phyloP scores from a whole-genome alignment of 2,113 vertebrate genomes.

The Entomyzon cyanotis region DNA sequence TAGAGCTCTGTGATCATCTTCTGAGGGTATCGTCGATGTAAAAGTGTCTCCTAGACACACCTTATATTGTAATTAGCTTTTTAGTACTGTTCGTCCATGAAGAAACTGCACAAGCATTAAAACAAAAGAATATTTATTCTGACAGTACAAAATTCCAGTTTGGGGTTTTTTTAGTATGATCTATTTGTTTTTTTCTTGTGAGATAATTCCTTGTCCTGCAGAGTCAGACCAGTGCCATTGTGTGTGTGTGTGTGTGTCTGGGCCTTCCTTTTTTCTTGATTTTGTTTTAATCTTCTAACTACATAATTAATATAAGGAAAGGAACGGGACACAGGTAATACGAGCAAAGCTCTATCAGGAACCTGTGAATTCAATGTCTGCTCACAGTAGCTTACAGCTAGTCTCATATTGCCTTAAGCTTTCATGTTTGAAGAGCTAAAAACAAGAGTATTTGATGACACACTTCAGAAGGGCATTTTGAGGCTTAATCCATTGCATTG shows the following conservation, averaged over 20 bases:
- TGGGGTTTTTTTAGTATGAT: accelerated
- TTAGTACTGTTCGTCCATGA: neutral
- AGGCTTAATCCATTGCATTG: neutral
- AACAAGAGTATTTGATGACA: neutral
- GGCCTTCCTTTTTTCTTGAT: neutral
- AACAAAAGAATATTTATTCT: neutral
- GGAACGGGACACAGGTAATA: neutral
- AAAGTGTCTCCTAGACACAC: neutral
- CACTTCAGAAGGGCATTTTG: neutral
- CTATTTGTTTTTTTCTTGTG: neutral
- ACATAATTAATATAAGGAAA: neutral
- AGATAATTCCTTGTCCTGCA: neutral
- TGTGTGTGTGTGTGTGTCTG: neutral
- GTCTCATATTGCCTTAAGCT: neutral
- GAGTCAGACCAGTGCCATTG: neutral
- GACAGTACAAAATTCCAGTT: neutral
- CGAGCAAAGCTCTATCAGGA: neutral
- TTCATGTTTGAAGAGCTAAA: neutral
- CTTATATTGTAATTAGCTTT: neutral
- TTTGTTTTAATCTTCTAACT: neutral
- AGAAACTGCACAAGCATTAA: neutral
- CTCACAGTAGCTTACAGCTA: neutral
- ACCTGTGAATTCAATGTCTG: neutral
- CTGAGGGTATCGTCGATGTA: accelerated
- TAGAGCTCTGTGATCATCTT: neutral